Evolutionary conservation across 2,113 vertebrate species (phyloP).

Genomic region (Prolemur simus): DNA sequence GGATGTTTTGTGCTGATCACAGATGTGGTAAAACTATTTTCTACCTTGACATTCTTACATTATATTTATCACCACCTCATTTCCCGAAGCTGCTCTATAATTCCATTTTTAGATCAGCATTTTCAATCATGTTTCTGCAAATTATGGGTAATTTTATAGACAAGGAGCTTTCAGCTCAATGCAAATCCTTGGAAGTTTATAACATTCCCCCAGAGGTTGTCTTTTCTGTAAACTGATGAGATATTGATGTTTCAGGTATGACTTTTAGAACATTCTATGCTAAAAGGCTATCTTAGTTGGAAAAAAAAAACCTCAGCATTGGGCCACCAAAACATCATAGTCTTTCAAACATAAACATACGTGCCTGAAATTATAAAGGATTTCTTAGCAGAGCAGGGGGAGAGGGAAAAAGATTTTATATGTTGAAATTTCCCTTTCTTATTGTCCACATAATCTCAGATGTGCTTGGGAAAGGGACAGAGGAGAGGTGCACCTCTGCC

Average conservation of each 20-base stretch:
- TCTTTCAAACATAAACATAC: background rate
- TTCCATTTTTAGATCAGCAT: background rate
- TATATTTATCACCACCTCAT: background rate
- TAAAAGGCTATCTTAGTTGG: background rate
- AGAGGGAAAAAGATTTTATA: background rate
- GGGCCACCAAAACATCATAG: accelerated
- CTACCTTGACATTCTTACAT: background rate
- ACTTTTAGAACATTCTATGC: background rate
- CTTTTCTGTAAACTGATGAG: background rate
- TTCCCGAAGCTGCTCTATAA: background rate
- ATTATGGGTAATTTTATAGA: background rate
- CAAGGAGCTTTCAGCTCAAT: background rate
- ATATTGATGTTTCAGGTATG: background rate
- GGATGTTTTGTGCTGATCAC: background rate
- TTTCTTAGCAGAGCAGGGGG: background rate
- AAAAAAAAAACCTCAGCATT: background rate
- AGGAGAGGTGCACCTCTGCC: too few relatives aligned
- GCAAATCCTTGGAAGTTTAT: background rate
- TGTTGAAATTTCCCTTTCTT: background rate
- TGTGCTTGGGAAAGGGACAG: background rate
- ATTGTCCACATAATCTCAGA: background rate
- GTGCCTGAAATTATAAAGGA: background rate
- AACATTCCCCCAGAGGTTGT: background rate
- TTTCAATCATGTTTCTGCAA: background rate
- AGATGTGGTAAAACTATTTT: background rate